Evolutionary conservation across 1,140 invertebrate genomes (phyloP).

Genomic region (Reticulitermes speratus): DNA sequence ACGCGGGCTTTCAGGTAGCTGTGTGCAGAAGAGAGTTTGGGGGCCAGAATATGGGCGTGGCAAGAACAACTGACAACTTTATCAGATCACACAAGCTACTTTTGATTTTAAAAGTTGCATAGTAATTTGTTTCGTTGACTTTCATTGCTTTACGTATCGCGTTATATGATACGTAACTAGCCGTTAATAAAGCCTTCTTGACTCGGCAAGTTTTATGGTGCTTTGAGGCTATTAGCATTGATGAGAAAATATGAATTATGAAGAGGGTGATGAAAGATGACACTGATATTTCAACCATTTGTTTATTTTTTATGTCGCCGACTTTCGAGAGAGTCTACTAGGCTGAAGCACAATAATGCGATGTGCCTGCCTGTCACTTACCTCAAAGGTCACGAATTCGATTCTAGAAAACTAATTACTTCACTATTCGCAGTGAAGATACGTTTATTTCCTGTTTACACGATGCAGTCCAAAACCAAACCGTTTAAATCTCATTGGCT

Average conservation of each 20-base stretch:
- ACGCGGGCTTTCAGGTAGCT: neutral
- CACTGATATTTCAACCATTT: neutral
- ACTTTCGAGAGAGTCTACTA: no score
- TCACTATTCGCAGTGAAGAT: no score
- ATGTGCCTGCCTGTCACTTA: no score
- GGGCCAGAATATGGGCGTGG: neutral
- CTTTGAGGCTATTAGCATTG: neutral
- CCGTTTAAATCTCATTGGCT: no score
- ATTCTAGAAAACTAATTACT: no score
- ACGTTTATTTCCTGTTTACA: no score
- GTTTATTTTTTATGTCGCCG: neutral
- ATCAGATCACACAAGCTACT: neutral
- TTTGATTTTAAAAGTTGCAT: neutral
- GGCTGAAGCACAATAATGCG: no score
- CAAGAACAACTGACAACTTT: neutral
- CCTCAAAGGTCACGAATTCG: no score
- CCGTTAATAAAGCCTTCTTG: no score
- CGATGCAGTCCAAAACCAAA: no score
- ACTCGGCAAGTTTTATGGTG: neutral
- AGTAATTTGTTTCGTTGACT: slow-evolving; percentile 10
- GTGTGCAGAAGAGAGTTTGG: neutral
- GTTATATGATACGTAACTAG: no score
- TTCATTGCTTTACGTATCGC: neutral
- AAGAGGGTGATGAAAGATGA: neutral
- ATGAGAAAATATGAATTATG: slow-evolving; percentile 3